Evolutionary conservation across 2,888 invertebrate genomes (phyloP), one percentile per base, ranked within the genome.

Genomic region (Steromphala cineraria): DNA sequence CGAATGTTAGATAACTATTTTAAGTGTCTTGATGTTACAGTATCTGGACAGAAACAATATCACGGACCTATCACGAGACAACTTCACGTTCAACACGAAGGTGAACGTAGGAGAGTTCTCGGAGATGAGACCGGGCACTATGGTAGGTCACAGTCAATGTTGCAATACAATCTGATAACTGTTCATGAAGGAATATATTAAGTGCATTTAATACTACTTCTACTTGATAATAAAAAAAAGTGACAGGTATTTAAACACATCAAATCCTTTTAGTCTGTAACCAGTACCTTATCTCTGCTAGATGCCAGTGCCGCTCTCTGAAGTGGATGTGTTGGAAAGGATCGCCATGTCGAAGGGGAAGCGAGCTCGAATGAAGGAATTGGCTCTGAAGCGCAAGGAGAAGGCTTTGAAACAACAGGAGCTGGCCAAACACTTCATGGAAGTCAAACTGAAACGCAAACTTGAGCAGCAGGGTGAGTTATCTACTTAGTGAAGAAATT

Each of bases 61-160:
- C 80, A 94, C 94, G 3, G 96, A 96, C 88, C 94, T 98, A 80
- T 96, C 95, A 2, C 95, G 96, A 28, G 97, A 98, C 85, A 97
- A 98, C 94, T 99, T 99, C 94, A 97, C 97, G 84, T 98, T 98
- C 94, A 97, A 97, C 89, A 96, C 97, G 67, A 96, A 97, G 85
- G 95, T 96, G 2, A 95, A 98, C 84, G 95, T 99, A 55, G 99
- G 99, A 1, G 97, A 98, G 85, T 99, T 98, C 93, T 94, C 98
- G 75, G 97, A 98, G 92, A 96, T 96, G 0, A 89, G 90, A 46
- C 89, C 53, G 19, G 75, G 75, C 13, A n/a, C n/a, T 21, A 52
- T 52, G 52, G 75, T 75, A n/a, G 53, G 75, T 75, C 36, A 15
- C 0, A 1, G 13, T 4, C 10, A 5, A 46, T 13, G 5, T 1